A percentile compares a stretch with the other conserved stretches of the same genome.
Conservation (phyloP, 2,113 vertebrate species). For the Dendropsophus ebraccatus region DNA sequence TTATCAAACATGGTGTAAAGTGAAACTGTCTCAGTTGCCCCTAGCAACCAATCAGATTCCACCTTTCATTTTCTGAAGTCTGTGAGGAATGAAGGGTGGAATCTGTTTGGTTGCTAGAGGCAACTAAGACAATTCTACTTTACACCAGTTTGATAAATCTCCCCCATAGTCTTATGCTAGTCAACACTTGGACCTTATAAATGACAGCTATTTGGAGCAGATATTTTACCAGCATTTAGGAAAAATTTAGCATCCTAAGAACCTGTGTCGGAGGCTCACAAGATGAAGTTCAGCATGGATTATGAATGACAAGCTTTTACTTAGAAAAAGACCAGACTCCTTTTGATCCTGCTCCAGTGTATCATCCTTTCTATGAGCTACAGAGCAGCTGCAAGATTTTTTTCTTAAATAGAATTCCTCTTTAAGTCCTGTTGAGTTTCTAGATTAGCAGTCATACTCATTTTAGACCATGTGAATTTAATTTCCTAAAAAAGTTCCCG, state of each 20-base stretch:
- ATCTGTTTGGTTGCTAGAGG: too few species aligned
- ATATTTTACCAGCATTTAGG: constrained; percentile 14
- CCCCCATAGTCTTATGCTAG: constrained; percentile 11
- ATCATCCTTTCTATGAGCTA: constrained; percentile 27
- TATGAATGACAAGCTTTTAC: constrained; percentile 20
- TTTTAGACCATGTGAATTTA: neutral
- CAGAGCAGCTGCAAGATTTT: constrained; percentile 40
- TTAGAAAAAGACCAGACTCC: constrained; percentile 43
- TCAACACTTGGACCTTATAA: constrained; percentile 17
- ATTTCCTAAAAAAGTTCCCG: neutral
- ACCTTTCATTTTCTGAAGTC: too few species aligned
- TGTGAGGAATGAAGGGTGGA: too few species aligned
- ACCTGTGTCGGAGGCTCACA: neutral
- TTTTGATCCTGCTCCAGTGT: constrained; percentile 47
- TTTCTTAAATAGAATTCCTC: neutral
- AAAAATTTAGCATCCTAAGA: neutral
- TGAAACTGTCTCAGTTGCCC: too few species aligned
- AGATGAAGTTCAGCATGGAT: neutral
- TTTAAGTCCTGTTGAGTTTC: neutral
- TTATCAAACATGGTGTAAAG: too few species aligned
- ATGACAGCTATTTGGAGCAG: constrained; percentile 21
- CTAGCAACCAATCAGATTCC: too few species aligned
- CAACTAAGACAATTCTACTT: too few species aligned
- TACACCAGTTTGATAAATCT: too few species aligned
- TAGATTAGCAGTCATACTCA: neutral